Percentiles rank a stretch among this genome's conserved stretches.
phyloP scores from a whole-genome alignment of 2,113 vertebrate genomes.

The Sinosuthora webbiana region DNA sequence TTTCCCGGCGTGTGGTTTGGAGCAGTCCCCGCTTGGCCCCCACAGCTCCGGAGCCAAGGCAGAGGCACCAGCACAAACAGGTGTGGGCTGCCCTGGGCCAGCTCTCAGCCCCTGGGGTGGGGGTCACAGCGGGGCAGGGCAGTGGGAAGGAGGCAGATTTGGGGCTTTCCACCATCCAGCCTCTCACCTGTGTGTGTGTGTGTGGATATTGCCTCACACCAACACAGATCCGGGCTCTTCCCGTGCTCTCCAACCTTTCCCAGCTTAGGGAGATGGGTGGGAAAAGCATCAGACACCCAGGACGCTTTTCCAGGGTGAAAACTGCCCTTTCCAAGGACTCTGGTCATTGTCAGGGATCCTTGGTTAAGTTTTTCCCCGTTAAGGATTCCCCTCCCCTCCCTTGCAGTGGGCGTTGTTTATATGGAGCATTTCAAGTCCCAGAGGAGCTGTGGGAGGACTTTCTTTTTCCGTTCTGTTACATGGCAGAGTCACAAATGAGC shows the following conservation, averaged over 20 bases:
- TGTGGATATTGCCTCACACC: background rate
- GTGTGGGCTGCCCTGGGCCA: constrained; percentile 3
- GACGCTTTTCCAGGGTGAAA: background rate
- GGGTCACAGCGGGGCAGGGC: background rate
- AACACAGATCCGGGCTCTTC: background rate
- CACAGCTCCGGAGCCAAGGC: background rate
- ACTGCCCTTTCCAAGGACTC: background rate
- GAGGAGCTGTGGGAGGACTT: constrained; percentile 68
- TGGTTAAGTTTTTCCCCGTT: constrained; percentile 57
- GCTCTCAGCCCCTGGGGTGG: background rate
- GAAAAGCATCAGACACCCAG: background rate
- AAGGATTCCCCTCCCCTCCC: constrained; percentile 65
- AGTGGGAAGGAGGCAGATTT: background rate
- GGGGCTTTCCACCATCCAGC: background rate
- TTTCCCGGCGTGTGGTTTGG: background rate
- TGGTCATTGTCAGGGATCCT: constrained; percentile 42
- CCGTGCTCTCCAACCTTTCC: background rate
- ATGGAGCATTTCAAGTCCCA: constrained; percentile 67
- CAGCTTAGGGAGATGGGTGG: background rate
- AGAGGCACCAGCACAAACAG: constrained; percentile 25
- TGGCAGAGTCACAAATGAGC: constrained; percentile 66
- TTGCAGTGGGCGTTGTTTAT: constrained; percentile 69
- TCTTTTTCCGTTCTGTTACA: constrained; percentile 60
- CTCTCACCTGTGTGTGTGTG: background rate
- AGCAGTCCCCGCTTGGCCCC: background rate